Percentiles rank a stretch among this genome's conserved stretches.
Evolutionary conservation across 2,797 vertebrate genomes (phyloP).

Genomic region (Smutsia temminckii): DNA sequence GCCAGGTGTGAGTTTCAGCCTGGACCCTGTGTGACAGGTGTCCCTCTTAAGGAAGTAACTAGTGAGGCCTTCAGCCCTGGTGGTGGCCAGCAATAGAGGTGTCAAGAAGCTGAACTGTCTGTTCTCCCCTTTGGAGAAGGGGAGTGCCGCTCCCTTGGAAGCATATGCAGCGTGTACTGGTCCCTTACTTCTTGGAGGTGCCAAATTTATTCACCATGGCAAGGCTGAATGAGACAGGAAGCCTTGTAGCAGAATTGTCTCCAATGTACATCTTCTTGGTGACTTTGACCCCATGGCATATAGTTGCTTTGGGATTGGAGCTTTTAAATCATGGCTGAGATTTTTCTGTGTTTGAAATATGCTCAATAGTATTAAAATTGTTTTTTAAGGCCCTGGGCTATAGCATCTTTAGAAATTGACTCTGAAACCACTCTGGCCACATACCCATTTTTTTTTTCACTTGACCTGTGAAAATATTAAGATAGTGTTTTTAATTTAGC

Average conservation of each 20-base stretch:
- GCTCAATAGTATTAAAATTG: not conserved
- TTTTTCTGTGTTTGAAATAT: not conserved
- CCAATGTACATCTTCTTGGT: not conserved
- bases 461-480: not conserved
- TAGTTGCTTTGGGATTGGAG: not conserved
- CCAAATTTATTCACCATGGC: not conserved
- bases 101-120: not conserved
- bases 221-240: not conserved
- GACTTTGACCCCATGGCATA: not conserved
- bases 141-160: not conserved
- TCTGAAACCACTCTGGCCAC: not conserved
- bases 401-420: not conserved
- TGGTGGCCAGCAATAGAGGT: not conserved
- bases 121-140: too few species aligned
- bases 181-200: not conserved
- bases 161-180: not conserved
- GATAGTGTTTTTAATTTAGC: not conserved
- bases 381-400: not conserved
- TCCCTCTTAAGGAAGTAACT: not conserved
- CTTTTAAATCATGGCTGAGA: not conserved
- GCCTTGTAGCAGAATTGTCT: not conserved
- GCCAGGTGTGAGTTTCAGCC: fast-evolving
- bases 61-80: not conserved
- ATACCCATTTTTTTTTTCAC: not conserved
- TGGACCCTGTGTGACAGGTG: not conserved